Evolutionary conservation across 2,797 vertebrate species (phyloP), one percentile per base, ranked within the genome.

Genomic region (Anas georgica): DNA sequence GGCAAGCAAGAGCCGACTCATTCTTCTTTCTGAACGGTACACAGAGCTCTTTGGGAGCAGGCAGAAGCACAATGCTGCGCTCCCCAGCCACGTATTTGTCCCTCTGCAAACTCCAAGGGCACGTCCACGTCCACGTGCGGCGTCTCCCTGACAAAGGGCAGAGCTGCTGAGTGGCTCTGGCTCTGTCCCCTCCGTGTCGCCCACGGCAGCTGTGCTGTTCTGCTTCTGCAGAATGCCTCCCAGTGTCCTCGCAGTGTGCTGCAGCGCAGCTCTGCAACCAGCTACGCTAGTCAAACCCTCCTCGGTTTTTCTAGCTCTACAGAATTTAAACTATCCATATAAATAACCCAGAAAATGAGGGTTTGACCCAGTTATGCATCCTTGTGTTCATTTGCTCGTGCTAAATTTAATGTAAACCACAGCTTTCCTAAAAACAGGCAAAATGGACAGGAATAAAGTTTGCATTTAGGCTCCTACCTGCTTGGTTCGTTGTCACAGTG

Each of bases 401-500:
- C 13, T 35, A 39, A 88, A 60, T 2, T 52, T 3, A 93, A 79
- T 5, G 14, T 39, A 84, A 94, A 92, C 74, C 59, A 66, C 50
- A 66, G 52, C 60, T 59, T 77, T 79, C 59, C 66, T 33, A 26
- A 35, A 50, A 72, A 33, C 29, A 77, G 56, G 37, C 23, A 50
- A 54, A 52, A 23, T 15, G 81, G 17, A 18, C 39, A 7, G 6
- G 37, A 55, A 76, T 35, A 43, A 35, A 75, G 67, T 22, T 17
- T 18, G 17, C 12, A 52, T 18, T 52, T 7, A 2, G 5, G n/a
- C 14, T 94, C 97, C 94, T 98, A 99, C 99, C 99, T 29, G 99
- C 99, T 98, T 99, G 99, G 97, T 99, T 99, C 88, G 99, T 99
- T 63, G 99, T 99, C 94, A 99, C 99, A 2, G 99, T 99, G 93